Percentiles rank a stretch among this genome's conserved stretches.
These are phyloP conservation scores for Drepanosiphum platanoidis DNA, from an alignment of 2,888 invertebrate genomes.

Conservation along the genomic window DNA sequence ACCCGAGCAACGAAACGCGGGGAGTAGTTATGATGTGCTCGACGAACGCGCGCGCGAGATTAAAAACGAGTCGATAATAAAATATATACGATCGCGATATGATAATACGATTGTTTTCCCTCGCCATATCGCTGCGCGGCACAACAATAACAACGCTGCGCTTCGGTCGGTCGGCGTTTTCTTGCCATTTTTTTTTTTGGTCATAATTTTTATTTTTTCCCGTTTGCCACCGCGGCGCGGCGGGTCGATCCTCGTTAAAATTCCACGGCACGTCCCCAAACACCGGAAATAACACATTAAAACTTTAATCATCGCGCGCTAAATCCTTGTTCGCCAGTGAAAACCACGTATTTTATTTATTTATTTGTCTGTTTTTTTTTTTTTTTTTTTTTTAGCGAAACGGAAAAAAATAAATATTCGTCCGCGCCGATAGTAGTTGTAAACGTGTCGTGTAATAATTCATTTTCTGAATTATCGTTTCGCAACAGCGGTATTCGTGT, in stretches of 20 bases:
- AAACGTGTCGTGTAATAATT: too few species aligned
- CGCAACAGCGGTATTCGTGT: too few species aligned
- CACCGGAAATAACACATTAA: constrained; percentile 46
- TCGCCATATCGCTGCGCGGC: too few species aligned
- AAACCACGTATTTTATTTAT: constrained; percentile 30
- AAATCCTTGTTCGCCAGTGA: constrained; percentile 24
- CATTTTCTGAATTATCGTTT: too few species aligned
- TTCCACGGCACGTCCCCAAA: constrained; percentile 29
- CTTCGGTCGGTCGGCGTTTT: not conserved
- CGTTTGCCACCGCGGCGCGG: not conserved
- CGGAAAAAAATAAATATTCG: constrained; percentile 1
- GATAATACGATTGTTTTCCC: not conserved
- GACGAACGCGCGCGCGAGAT: not conserved
- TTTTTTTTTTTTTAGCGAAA: not conserved
- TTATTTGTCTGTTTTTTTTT: constrained; percentile 20
- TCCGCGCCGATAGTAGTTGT: not conserved
- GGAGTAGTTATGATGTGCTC: too few species aligned
- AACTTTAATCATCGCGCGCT: constrained; percentile 35
- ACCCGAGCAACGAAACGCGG: not conserved
- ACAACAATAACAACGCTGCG: constrained; percentile 6
- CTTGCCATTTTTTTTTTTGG: too few species aligned
- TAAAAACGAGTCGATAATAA: not conserved
- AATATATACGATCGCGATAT: too few species aligned
- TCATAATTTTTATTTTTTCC: not conserved
- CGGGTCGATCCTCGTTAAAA: constrained; percentile 23